Conservation (phyloP, 2,888 invertebrate genomes). For the Leucozona laternaria region DNA sequence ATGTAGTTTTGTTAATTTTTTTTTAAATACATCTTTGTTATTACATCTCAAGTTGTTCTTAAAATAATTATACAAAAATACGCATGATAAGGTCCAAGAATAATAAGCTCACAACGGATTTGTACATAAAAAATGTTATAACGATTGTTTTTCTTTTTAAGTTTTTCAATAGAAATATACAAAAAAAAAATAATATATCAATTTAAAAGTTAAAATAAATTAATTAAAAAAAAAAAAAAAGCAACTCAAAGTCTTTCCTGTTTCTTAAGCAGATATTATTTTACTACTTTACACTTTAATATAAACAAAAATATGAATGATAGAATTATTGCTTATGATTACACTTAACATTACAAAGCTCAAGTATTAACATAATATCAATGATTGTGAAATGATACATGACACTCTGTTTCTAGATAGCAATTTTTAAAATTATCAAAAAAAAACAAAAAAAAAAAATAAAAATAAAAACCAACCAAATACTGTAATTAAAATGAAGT, state of each 20-base stretch:
- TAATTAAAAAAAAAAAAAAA: not conserved
- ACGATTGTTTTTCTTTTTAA: conserved; percentile 14
- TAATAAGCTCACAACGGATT: conserved; percentile 58
- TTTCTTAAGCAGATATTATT: conserved; percentile 40
- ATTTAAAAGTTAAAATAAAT: conserved; percentile 36
- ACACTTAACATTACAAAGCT: conserved; percentile 63
- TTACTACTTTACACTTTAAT: conserved; percentile 33
- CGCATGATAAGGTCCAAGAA: conserved; percentile 45
- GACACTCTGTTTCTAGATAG: conserved; percentile 75
- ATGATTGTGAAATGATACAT: conserved; percentile 54
- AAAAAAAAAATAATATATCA: conserved; percentile 11
- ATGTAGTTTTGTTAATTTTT: conserved; percentile 49
- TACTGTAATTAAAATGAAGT: conserved; percentile 48
- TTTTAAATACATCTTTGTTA: conserved; percentile 51
- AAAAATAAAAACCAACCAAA: conserved; percentile 32
- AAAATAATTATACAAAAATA: conserved; percentile 9
- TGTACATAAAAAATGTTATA: conserved; percentile 61
- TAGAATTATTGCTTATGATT: conserved; percentile 63
- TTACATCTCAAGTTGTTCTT: conserved; percentile 28
- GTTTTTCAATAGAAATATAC: conserved; percentile 14
- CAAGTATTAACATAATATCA: conserved; percentile 68
- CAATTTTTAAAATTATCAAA: conserved; percentile 66
- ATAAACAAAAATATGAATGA: conserved; percentile 17
- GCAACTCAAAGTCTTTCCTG: conserved; percentile 44
- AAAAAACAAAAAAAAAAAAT: conserved; percentile 4